Conservation (phyloP, 1,140 invertebrate genomes). For the Thaumetopoea pityocampa region DNA sequence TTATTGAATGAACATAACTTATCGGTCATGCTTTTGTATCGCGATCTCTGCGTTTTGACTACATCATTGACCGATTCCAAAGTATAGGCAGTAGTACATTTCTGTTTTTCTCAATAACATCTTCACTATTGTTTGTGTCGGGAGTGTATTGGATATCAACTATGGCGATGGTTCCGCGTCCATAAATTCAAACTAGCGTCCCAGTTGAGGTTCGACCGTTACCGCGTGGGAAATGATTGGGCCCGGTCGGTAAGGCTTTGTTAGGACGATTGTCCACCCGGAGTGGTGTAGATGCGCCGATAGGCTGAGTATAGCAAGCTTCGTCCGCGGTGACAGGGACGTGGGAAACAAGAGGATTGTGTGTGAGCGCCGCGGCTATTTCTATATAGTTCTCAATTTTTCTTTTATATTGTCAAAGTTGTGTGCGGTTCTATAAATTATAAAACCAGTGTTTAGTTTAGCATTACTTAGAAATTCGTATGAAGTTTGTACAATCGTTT, state of each 20-base stretch:
- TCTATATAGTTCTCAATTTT: conserved; percentile 33
- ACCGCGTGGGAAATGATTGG: conserved; percentile 73
- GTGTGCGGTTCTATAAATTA: conserved; percentile 2
- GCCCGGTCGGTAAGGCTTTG: conserved; percentile 61
- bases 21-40: conserved; percentile 70
- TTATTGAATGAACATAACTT: conserved; percentile 65
- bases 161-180: conserved; percentile 36
- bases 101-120: conserved; percentile 33
- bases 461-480: too few relatives aligned
- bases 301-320: conserved; percentile 47
- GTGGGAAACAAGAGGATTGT: conserved; percentile 50
- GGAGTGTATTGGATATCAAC: conserved; percentile 40
- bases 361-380: conserved; percentile 33
- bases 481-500: too few relatives aligned
- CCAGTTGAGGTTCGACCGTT: conserved; percentile 60
- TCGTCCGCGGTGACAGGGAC: conserved; percentile 59
- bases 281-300: conserved; percentile 64
- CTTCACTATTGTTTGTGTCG: conserved; percentile 27
- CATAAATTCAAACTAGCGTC: conserved; percentile 58
- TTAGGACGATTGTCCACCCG: conserved; percentile 72
- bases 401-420: conserved; percentile 10
- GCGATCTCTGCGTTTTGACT: conserved; percentile 50
- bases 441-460: too few relatives aligned
- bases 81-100: conserved; percentile 46
- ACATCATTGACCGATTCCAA: conserved; percentile 22